These are phyloP conservation scores for Agapornis canus DNA, from an alignment of 2,797 vertebrate genomes.

Conservation along the genomic window DNA sequence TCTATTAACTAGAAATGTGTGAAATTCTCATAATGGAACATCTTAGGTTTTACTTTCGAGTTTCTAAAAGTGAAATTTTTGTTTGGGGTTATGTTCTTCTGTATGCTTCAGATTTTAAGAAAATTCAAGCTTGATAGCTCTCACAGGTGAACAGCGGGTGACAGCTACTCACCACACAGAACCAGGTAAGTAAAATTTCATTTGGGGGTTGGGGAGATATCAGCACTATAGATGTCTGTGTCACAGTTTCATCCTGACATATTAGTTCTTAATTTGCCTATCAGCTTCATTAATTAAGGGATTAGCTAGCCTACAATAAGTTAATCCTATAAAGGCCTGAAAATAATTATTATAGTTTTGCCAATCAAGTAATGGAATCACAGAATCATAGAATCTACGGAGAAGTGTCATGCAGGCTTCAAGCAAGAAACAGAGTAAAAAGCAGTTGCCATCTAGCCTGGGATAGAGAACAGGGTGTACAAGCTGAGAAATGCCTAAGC, in stretches of 20 bases:
- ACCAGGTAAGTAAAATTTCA: not conserved
- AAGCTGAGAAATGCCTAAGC: not conserved
- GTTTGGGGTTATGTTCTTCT: not conserved
- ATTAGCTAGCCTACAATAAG: not conserved
- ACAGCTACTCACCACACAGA: not conserved
- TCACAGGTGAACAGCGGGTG: not conserved
- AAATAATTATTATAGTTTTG: not conserved
- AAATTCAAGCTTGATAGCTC: not conserved
- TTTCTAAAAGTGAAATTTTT: not conserved
- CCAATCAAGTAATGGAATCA: not conserved
- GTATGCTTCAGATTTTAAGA: not conserved
- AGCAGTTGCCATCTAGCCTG: not conserved
- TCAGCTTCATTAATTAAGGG: not conserved
- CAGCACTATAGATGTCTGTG: not conserved
- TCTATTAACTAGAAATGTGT: not conserved
- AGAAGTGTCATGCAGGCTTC: not conserved
- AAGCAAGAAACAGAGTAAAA: not conserved
- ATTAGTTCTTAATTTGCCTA: not conserved
- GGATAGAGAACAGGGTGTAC: not conserved
- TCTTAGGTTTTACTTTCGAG: not conserved
- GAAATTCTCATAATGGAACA: not conserved
- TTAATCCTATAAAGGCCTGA: not conserved
- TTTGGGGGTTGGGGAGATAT: not conserved
- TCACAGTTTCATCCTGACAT: not conserved
- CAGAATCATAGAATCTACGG: not conserved